Percentiles rank a stretch among this genome's conserved stretches.
These are phyloP conservation scores for Myzus persicae DNA, from an alignment of 1,140 invertebrate genomes.

Conservation along the genomic window DNA sequence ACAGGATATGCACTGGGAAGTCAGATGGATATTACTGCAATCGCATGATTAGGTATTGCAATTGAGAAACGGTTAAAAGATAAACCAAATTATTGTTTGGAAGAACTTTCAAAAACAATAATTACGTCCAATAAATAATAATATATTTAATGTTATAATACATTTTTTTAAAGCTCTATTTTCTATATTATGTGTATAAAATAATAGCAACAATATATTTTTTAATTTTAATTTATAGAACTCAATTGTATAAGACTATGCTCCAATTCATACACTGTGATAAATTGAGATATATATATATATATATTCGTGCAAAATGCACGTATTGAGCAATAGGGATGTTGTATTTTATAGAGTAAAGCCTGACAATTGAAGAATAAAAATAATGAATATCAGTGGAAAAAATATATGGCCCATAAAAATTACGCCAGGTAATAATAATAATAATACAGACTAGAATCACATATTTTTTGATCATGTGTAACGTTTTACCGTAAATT, in stretches of 20 bases:
- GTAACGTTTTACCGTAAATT: constrained; percentile 36
- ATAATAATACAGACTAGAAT: not conserved
- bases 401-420: not conserved
- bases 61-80: too few relatives aligned
- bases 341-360: not conserved
- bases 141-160: too few relatives aligned
- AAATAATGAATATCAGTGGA: not conserved
- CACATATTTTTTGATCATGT: constrained; percentile 13
- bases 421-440: not conserved
- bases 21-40: too few relatives aligned
- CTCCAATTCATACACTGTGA: not conserved
- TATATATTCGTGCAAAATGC: not conserved
- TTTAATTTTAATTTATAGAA: not conserved
- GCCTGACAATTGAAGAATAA: not conserved
- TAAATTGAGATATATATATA: too few relatives aligned
- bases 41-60: too few relatives aligned
- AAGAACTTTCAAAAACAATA: too few relatives aligned
- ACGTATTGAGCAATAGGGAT: not conserved
- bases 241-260: not conserved
- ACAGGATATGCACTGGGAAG: too few relatives aligned
- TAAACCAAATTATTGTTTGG: too few relatives aligned
- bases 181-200: too few relatives aligned
- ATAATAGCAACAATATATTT: not conserved
- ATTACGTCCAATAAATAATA: too few relatives aligned
- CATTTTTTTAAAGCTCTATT: too few relatives aligned